Percentiles rank a stretch among this genome's conserved stretches.
phyloP scores from a whole-genome alignment of 1,140 invertebrate species.

The Drosophila burlai region DNA sequence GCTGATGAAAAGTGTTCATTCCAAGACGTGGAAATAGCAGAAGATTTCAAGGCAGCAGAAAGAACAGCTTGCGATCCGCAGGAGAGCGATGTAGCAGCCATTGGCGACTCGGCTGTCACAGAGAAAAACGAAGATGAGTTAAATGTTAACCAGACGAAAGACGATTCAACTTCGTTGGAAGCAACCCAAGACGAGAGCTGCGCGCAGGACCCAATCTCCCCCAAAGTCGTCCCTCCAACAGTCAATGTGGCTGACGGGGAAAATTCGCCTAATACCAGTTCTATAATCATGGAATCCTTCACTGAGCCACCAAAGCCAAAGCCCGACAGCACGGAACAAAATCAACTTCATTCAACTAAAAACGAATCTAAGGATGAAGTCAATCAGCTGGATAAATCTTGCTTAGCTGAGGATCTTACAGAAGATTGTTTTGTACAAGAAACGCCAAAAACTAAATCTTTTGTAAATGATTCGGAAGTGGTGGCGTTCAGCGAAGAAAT shows the following conservation, averaged over 20 bases:
- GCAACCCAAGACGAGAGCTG: background rate
- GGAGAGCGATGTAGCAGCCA: background rate
- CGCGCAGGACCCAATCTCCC: background rate
- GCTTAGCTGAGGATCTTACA: background rate
- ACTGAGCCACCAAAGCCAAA: background rate
- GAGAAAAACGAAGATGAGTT: background rate
- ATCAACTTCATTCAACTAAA: background rate
- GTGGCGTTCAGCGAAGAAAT: background rate
- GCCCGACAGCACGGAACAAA: background rate
- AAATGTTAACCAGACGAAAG: background rate
- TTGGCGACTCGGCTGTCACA: background rate
- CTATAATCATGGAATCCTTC: background rate
- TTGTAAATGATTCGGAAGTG: too few species aligned
- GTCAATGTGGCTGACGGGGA: background rate
- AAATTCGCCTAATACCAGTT: background rate
- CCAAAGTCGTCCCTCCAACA: background rate
- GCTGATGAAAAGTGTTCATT: background rate
- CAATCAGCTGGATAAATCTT: slow-evolving; percentile 21
- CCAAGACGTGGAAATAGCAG: background rate
- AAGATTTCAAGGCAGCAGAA: background rate
- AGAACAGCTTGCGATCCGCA: background rate
- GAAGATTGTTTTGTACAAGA: background rate
- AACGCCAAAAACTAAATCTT: too few species aligned
- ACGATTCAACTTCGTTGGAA: background rate
- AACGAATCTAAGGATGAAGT: background rate